phyloP scores from a whole-genome alignment of 2,888 invertebrate genomes.

The Alloscopus bannaensis region DNA sequence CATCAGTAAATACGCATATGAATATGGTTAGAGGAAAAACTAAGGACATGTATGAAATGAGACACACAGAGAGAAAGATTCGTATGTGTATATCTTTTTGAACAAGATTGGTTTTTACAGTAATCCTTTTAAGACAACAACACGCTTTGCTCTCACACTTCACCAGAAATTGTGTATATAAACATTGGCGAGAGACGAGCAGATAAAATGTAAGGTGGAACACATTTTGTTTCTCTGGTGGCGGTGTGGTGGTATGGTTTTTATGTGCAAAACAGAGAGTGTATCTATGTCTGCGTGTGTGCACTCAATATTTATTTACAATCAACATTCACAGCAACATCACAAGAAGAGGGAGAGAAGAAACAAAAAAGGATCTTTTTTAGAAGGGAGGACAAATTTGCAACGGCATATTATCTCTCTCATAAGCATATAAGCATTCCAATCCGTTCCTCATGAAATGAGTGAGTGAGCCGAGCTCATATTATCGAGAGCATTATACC shows the following conservation, averaged over 20 bases:
- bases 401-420: no score
- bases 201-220: not conserved
- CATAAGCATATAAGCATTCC: not conserved
- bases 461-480: constrained; percentile 5
- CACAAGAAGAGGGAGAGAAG: not conserved
- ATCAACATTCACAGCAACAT: not conserved
- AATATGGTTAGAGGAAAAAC: not conserved
- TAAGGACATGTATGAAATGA: not conserved
- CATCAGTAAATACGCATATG: not conserved
- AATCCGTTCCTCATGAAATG: not conserved
- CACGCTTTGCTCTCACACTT: no score
- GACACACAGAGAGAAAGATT: not conserved
- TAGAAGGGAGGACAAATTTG: constrained; percentile 18
- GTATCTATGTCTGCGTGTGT: not conserved
- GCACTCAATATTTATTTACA: constrained; percentile 15
- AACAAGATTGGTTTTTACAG: constrained; percentile 38
- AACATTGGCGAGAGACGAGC: no score
- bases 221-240: constrained; percentile 4
- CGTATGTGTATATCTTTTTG: no score
- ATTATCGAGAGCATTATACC: constrained; percentile 9
- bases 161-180: no score
- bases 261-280: no score
- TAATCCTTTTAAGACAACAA: constrained; percentile 31
- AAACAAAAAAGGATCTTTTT: not conserved
- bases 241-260: not conserved